phyloP scores from a whole-genome alignment of 2,797 vertebrate genomes.

The Macrochelys suwanniensis region DNA sequence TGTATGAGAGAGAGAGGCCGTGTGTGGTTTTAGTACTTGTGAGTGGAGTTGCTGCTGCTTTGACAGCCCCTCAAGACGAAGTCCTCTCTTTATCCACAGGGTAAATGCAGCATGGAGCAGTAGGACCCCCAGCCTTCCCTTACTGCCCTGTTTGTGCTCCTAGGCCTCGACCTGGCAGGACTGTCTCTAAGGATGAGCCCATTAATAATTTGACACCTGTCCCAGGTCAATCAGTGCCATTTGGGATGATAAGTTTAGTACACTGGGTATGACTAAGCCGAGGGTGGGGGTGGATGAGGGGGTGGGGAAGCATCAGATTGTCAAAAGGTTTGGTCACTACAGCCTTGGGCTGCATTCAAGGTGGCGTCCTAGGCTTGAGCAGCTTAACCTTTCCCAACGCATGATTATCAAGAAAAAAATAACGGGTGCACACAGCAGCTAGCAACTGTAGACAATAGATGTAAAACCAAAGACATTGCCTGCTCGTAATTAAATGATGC shows the following conservation, averaged over 20 bases:
- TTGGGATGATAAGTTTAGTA: not conserved
- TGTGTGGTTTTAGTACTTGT: not conserved
- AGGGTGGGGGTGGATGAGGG: not conserved
- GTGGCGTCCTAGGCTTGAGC: not conserved
- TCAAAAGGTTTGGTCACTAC: not conserved
- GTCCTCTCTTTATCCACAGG: not conserved
- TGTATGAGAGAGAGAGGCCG: slow-evolving; percentile 14
- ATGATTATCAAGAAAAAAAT: not conserved
- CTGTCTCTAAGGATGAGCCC: not conserved
- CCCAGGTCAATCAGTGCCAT: not conserved
- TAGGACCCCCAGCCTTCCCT: not conserved
- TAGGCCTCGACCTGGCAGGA: not conserved
- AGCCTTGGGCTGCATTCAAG: not conserved
- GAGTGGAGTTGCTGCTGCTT: not conserved
- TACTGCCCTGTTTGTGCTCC: not conserved
- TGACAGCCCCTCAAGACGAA: not conserved
- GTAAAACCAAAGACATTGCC: not conserved
- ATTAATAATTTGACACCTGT: not conserved
- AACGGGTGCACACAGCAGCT: not conserved
- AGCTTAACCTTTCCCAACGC: not conserved
- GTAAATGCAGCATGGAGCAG: not conserved
- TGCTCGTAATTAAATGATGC: not conserved
- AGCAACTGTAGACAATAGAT: not conserved
- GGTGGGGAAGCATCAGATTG: not conserved
- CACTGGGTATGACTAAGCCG: not conserved